A percentile compares a stretch with the other conserved stretches of the same genome.
Evolutionary conservation across 2,113 vertebrate species (phyloP).

Genomic region (Mungos mungo): DNA sequence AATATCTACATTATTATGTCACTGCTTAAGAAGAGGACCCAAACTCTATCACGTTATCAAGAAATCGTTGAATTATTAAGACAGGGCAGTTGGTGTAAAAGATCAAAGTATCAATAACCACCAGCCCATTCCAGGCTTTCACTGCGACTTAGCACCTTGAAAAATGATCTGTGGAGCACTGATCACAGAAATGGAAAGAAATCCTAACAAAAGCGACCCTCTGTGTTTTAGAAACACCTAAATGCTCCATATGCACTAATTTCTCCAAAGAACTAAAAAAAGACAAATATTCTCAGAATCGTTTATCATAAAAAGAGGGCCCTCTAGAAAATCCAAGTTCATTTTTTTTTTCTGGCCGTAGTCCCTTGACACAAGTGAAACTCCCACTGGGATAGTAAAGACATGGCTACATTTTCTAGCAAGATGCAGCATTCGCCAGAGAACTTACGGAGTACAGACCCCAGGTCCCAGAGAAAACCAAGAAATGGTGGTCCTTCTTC

Average conservation of each 20-base stretch:
- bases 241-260: neutral
- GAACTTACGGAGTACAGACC: neutral
- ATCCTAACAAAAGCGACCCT: neutral
- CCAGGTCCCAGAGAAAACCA: neutral
- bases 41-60: conserved; percentile 27
- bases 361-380: neutral
- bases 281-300: neutral
- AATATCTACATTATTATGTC: neutral
- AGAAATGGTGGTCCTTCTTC: neutral
- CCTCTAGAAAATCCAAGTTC: neutral
- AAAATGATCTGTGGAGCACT: neutral
- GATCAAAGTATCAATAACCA: conserved; percentile 37
- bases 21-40: neutral
- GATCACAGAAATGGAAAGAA: neutral
- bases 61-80: conserved; percentile 26
- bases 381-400: neutral
- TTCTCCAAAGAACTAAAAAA: neutral
- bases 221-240: neutral
- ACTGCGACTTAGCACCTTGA: conserved; percentile 11
- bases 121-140: neutral
- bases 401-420: neutral
- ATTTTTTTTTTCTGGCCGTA: neutral
- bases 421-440: neutral
- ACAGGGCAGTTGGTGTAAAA: conserved; percentile 13
- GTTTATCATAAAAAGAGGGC: neutral